Conservation (phyloP, 2,113 vertebrate species). For the Ctenomys sociabilis region DNA sequence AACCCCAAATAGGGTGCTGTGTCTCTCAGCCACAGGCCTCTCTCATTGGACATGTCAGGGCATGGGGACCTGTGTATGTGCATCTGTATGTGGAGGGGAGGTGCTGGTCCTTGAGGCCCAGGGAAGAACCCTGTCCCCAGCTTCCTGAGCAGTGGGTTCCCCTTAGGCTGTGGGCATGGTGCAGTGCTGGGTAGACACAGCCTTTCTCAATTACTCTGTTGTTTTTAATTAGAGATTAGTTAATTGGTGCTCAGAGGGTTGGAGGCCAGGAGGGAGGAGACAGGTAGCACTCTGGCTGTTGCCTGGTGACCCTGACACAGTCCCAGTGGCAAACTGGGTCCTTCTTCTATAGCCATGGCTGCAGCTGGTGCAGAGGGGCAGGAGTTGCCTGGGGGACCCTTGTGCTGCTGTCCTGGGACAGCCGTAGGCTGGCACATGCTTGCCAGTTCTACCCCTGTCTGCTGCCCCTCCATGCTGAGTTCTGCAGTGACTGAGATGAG, state of each 20-base stretch:
- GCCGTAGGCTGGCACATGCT: not conserved
- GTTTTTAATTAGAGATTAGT: slow-evolving; percentile 66
- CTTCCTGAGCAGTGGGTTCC: not conserved
- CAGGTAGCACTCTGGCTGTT: not conserved
- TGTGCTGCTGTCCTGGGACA: not conserved
- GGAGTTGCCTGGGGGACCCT: not conserved
- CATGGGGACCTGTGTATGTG: not conserved
- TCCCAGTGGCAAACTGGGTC: not conserved
- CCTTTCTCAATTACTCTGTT: not conserved
- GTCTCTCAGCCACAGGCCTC: not conserved
- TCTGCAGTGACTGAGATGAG: not conserved
- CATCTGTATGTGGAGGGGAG: not conserved
- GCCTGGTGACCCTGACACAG: not conserved
- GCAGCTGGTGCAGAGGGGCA: accelerated
- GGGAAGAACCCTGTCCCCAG: not conserved
- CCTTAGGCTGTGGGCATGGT: not conserved
- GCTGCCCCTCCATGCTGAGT: not conserved
- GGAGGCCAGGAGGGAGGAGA: not conserved
- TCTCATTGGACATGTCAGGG: not conserved
- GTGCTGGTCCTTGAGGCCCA: not conserved
- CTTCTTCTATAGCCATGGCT: accelerated
- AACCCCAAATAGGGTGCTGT: not conserved
- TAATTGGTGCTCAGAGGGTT: slow-evolving; percentile 56
- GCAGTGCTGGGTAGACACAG: not conserved
- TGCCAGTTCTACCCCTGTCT: not conserved